Conservation (phyloP, 1,140 invertebrate genomes). For the Aphelinus certus region DNA sequence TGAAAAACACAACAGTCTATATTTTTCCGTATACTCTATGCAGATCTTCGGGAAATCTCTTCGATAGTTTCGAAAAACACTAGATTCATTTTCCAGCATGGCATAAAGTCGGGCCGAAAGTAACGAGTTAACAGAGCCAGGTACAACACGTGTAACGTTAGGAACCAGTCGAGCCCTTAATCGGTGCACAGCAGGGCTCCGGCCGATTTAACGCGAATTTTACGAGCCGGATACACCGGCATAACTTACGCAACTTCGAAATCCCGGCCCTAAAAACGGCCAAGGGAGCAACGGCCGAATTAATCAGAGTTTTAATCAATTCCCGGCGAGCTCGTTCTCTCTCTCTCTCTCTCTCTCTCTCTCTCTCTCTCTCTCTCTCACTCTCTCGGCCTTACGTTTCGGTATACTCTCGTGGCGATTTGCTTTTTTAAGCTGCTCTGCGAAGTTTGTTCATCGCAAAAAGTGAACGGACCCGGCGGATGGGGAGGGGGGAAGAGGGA, state of each 20-base stretch:
- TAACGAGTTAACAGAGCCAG: neutral
- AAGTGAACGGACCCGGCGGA: too few relatives aligned
- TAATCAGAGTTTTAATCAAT: conserved; percentile 48
- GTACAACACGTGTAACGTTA: neutral
- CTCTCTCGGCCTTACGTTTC: too few relatives aligned
- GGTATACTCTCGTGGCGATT: too few relatives aligned
- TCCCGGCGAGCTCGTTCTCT: conserved; percentile 9
- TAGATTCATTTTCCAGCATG: neutral
- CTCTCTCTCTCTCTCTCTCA: too few relatives aligned
- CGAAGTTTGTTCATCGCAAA: too few relatives aligned
- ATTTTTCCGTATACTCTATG: too few relatives aligned
- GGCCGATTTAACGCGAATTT: conserved; percentile 27
- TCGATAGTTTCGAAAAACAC: neutral
- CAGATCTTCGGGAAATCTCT: too few relatives aligned
- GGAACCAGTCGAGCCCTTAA: conserved; percentile 1
- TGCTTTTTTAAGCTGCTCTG: too few relatives aligned
- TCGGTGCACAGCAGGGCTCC: neutral
- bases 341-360: too few relatives aligned
- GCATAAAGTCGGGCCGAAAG: neutral
- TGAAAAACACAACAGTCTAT: too few relatives aligned
- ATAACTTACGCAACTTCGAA: neutral
- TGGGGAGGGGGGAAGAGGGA: too few relatives aligned
- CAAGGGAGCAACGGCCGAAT: conserved; percentile 29
- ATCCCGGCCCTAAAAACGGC: conserved; percentile 1
- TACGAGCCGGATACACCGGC: conserved; percentile 1